A percentile compares a stretch with the other conserved stretches of the same genome.
Evolutionary conservation across 2,113 vertebrate species (phyloP).

Genomic region (Oryzias curvinotus): DNA sequence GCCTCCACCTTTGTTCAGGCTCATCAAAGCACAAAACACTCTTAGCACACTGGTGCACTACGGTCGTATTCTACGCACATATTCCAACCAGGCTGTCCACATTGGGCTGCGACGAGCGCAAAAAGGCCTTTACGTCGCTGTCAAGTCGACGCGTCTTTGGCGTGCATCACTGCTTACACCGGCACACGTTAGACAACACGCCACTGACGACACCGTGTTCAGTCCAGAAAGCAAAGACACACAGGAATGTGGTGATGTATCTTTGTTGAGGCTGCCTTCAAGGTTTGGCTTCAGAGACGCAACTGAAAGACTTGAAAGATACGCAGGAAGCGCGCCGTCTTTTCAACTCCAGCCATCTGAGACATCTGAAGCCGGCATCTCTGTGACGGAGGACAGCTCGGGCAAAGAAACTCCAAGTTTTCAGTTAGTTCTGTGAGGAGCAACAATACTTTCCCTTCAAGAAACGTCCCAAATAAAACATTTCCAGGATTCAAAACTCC

Average conservation of each 20-base stretch:
- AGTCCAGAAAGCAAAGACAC: conserved; percentile 19
- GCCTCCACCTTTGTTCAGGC: background rate
- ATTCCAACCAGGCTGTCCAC: background rate
- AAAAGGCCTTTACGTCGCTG: too few relatives aligned
- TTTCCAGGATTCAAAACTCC: background rate
- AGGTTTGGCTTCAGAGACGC: conserved; percentile 32
- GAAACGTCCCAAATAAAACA: background rate
- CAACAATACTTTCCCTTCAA: background rate
- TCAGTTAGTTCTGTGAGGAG: background rate
- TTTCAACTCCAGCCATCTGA: conserved; percentile 52
- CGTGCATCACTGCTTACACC: too few relatives aligned
- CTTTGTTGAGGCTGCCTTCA: conserved; percentile 17
- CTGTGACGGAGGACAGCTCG: conserved; percentile 22
- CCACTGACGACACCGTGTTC: conserved; percentile 21
- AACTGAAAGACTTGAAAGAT: conserved; percentile 41
- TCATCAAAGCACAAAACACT: background rate
- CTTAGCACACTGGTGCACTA: background rate
- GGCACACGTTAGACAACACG: too few relatives aligned
- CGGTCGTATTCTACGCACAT: background rate
- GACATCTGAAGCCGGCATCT: conserved; percentile 50
- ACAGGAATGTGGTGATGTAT: conserved; percentile 1
- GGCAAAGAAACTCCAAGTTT: background rate
- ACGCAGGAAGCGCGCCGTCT: conserved; percentile 38
- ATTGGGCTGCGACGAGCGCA: too few relatives aligned
- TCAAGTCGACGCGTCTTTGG: too few relatives aligned